phyloP scores from a whole-genome alignment of 2,113 vertebrate species.

The Daphoenositta chrysoptera region DNA sequence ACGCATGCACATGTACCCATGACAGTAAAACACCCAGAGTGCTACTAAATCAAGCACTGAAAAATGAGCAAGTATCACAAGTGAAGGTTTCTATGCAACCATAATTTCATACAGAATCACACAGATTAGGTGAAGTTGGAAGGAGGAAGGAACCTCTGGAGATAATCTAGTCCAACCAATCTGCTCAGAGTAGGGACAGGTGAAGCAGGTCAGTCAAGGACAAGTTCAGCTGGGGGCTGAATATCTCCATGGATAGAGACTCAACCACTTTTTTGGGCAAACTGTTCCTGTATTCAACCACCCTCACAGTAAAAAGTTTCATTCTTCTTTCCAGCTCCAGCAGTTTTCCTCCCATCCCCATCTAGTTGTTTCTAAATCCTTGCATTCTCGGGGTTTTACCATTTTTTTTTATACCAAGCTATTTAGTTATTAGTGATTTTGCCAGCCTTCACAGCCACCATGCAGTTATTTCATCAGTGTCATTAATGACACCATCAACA shows the following conservation, averaged over 20 bases:
- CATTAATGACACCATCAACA: neutral
- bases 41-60: neutral
- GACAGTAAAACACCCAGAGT: neutral
- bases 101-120: neutral
- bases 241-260: neutral
- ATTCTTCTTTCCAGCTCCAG: neutral
- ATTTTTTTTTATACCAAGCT: neutral
- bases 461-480: neutral
- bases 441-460: neutral
- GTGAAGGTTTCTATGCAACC: neutral
- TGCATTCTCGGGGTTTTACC: neutral
- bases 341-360: neutral
- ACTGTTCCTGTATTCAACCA: neutral
- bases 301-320: neutral
- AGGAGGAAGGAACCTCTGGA: neutral
- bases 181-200: neutral
- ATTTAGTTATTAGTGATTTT: neutral
- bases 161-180: neutral
- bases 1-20: neutral
- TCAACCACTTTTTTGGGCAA: neutral
- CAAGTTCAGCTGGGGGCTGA: fast-evolving
- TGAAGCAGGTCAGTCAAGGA: neutral
- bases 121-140: neutral
- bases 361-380: neutral
- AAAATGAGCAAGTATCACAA: neutral